These are phyloP conservation scores for Chaenogobius annularis DNA, from an alignment of 2,113 vertebrate genomes.

Conservation along the genomic window DNA sequence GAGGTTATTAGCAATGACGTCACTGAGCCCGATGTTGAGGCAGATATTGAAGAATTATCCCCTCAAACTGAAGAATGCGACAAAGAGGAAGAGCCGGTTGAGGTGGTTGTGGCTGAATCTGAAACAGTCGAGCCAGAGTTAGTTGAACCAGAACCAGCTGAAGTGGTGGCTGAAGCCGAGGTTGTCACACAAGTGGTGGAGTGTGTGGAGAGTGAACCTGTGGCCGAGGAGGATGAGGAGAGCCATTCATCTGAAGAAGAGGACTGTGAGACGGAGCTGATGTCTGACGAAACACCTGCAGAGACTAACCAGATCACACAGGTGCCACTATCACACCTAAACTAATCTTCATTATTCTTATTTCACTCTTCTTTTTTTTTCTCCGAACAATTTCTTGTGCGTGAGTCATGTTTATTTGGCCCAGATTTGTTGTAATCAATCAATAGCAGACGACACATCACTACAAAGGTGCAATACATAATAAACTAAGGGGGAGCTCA, in stretches of 20 bases:
- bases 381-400: neutral
- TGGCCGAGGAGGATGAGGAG: conserved; percentile 22
- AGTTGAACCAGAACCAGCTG: conserved; percentile 9
- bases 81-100: neutral
- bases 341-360: neutral
- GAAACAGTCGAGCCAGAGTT: neutral
- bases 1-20: neutral
- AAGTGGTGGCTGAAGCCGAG: neutral
- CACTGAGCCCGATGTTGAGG: conserved; percentile 7
- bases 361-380: neutral
- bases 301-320: conserved; percentile 24
- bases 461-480: too few relatives aligned
- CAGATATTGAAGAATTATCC: neutral
- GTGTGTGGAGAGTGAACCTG: conserved; percentile 1
- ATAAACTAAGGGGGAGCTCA: too few relatives aligned
- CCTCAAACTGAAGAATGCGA: conserved; percentile 11
- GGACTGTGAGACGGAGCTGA: conserved; percentile 24
- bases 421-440: neutral
- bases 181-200: conserved; percentile 18
- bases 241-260: conserved; percentile 12
- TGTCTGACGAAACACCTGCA: conserved; percentile 21
- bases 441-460: too few relatives aligned
- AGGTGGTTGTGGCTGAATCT: neutral
- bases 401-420: neutral
- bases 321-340: conserved; percentile 31